These are phyloP conservation scores for Drosophila kepulauana DNA, from an alignment of 1,140 invertebrate genomes.

Conservation along the genomic window DNA sequence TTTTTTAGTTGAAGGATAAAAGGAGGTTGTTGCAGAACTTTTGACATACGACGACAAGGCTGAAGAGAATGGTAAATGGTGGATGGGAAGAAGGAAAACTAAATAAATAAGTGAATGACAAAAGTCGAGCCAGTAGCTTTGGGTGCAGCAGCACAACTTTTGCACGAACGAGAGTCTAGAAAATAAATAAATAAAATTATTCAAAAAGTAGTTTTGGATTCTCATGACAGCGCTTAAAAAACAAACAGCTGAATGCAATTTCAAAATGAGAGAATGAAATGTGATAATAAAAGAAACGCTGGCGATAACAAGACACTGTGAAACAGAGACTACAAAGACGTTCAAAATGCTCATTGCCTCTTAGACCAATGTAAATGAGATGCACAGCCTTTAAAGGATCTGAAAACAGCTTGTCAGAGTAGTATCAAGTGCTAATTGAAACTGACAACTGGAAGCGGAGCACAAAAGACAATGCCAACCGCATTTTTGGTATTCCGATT, in stretches of 20 bases:
- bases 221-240: slow-evolving; percentile 74
- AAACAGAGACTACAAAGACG: slow-evolving; percentile 26
- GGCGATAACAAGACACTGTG: slow-evolving; percentile 24
- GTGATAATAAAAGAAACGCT: slow-evolving; percentile 53
- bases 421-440: slow-evolving; percentile 52
- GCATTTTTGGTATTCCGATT: slow-evolving; percentile 68
- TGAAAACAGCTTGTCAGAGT: slow-evolving; percentile 25
- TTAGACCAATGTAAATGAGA: slow-evolving; percentile 64
- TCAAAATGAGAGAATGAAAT: slow-evolving; percentile 66
- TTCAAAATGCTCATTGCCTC: neutral
- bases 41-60: slow-evolving; percentile 65
- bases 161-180: slow-evolving; percentile 43
- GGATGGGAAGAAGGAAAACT: slow-evolving; percentile 53
- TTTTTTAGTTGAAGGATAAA: neutral
- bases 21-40: slow-evolving; percentile 48
- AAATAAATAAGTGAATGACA: slow-evolving; percentile 78
- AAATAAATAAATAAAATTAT: slow-evolving; percentile 82
- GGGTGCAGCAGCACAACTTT: slow-evolving; percentile 51
- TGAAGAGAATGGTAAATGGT: slow-evolving; percentile 1
- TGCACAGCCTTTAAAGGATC: slow-evolving; percentile 64
- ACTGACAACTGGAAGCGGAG: slow-evolving; percentile 46
- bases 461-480: slow-evolving; percentile 16
- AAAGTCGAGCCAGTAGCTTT: slow-evolving; percentile 45
- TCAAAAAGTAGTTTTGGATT: slow-evolving; percentile 77
- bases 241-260: slow-evolving; percentile 81